Base-by-base conservation (phyloP, 2,888 invertebrate species). In the Xanthia icteritia region DNA sequence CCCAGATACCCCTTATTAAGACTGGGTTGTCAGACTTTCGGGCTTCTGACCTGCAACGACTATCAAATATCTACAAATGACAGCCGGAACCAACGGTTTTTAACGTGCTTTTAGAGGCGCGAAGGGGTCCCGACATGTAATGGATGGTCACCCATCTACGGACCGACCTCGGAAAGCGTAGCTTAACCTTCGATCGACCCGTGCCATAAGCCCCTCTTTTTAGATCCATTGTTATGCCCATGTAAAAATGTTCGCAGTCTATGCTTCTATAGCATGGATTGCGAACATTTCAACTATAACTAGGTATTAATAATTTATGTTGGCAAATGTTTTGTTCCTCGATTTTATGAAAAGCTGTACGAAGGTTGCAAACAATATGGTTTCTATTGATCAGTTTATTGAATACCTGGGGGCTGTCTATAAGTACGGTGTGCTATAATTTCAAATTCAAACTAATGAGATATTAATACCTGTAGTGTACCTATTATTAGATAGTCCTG, bases 271-370 rank as follows among this genome's bases (percentile, higher is more conserved):
- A 36, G 6, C 20, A 51, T 51, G 51, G 23, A 23, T 23, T 23
- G 23, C 23, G 23, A 23, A 54, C 54, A 54, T 54, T 54, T 23
- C 2, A 31, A 31, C 5, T 31, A 5, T 17, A 77, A 27, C 54
- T 56, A 67, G 23, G 54, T 67, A 68, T 77, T n/a, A n/a, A n/a
- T n/a, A n/a, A n/a, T n/a, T n/a, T 65, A 77, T 77, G 48, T 66
- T 68, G 36, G 13, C 67, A 39, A 56, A 42, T 74, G 73, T 83
- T 75, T 77, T 83, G 86, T 74, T 73, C 69, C 39, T 11, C 51
- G 48, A 81, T 85, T 64, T 71, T 64, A 68, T 83, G 69, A 82
- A 70, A 81, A 68, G 77, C 66, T n/a, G 42, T 48, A 54, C 20
- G 51, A 31, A 48, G 31, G 39, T 23, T 58, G 60, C 56, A 72